Evolutionary conservation across 1,140 invertebrate genomes (phyloP), one percentile per base, ranked within the genome.

Genomic region (Bombus superbus): DNA sequence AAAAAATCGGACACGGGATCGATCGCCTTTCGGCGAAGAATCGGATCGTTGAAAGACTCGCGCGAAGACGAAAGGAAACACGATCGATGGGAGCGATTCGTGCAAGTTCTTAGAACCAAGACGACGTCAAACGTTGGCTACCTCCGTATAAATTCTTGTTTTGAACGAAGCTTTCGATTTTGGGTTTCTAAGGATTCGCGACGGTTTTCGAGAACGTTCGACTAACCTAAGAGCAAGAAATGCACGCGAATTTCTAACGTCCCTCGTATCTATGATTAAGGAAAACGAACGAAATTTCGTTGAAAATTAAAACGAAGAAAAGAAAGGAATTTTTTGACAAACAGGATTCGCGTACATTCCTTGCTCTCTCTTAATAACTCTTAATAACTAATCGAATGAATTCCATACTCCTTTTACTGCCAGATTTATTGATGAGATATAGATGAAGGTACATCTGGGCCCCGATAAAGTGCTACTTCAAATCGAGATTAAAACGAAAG

Each of bases 371-470:
- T 78, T 57, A 35, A 90, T 28, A 81, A 35, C 15, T 64, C 75
- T 78, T 57, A 35, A 90, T 28, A 81, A 35, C 78, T 90, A 90
- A 80, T 86, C 82, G 86, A 90, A 90, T 87, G 71, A 89, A 90
- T 90, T 68, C 64, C 79, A 79, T 47, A 90, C n/a, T 83, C 2
- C 28, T 88, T 90, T 90, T 86, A 62, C 86, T 90, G 88, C 78
- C 88, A 90, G 86, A 88, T 90, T 90, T 90, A 90, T 90, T 90
- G 53, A 90, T 68, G 86, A 88, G 88, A 90, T 83, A 85, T 90
- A 88, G 76, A 90, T 79, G 66, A 72, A 74, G 80, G 75, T 90
- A 90, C 86, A 88, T 88, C 83, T 88, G 89, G 53, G 35, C 59
- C 66, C 89, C 80, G 62, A 86, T 88, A 86, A 79, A 90, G 68